Evolutionary conservation across 2,113 vertebrate genomes (phyloP), one percentile per base, ranked within the genome.

Genomic region (Semnornis frantzii): DNA sequence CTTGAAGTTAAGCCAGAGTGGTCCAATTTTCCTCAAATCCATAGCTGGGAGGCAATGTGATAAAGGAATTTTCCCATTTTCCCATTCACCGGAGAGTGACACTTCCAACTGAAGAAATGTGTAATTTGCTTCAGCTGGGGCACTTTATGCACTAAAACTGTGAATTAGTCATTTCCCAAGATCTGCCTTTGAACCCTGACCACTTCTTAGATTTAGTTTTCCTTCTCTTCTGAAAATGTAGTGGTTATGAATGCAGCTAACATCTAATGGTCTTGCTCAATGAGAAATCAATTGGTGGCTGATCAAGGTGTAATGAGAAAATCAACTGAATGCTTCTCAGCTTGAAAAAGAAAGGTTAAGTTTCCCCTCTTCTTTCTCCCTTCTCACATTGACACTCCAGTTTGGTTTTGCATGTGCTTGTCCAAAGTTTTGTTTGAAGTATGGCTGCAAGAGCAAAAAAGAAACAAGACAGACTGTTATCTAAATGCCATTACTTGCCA

Each of bases 161-260:
- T 84, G 85, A 95, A 79, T 95, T 84, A 93, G 65, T 90, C 24
- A 90, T 86, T 89, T 95, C 46, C 74, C 80, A 76, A 90, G 70
- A 78, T 92, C 58, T 93, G 86, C 50, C 85, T 91, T 93, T 94
- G 85, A 96, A 90, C 81, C 92, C 21, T 93, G 92, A 87, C 74
- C 55, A 24, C 54, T 87, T 75, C 71, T 87, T 72, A 7, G 44
- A 44, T 60, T 63, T 52, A 37, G 12, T 69, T 64, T 24, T 4
- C 3, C 10, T 4, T 24, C 13, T 57, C 44, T 84, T 79, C 54
- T 87, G 11, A 76, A 87, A 87, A 33, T 42, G 15, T 30, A 70
- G 10, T 50, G 34, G n/a, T 44, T 90, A 50, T 78, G 39, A 87
- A 88, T 78, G 70, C 39, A 93, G 44, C 39, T 90, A 57, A 78